Evolutionary conservation across 2,888 invertebrate species (phyloP).

Genomic region (Agriotes lineatus): DNA sequence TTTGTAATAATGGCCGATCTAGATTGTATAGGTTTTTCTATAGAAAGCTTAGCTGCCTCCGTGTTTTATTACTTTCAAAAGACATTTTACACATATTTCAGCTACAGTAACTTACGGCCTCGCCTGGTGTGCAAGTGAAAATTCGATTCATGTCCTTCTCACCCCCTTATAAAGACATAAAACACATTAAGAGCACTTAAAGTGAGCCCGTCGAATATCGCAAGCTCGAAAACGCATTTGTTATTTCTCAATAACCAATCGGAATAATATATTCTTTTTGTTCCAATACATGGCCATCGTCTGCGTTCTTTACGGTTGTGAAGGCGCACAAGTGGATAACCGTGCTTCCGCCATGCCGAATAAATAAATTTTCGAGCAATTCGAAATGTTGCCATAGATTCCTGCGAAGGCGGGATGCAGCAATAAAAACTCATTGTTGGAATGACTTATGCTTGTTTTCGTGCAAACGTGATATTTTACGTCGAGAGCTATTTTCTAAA

Average conservation of each 20-base stretch:
- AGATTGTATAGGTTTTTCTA: too few species aligned
- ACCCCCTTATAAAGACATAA: conserved; percentile 13
- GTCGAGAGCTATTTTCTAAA: conserved; percentile 6
- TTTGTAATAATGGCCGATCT: too few species aligned
- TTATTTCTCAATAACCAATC: conserved; percentile 17
- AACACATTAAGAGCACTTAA: conserved; percentile 20
- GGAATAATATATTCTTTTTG: conserved; percentile 16
- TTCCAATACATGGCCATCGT: conserved; percentile 5
- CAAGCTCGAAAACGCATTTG: background rate
- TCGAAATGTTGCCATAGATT: conserved; percentile 22
- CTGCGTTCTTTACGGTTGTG: background rate
- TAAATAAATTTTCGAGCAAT: conserved; percentile 31
- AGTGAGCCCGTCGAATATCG: conserved; percentile 1
- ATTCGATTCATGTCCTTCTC: too few species aligned
- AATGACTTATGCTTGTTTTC: conserved; percentile 34
- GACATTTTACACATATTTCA: too few species aligned
- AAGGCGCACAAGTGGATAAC: conserved; percentile 12
- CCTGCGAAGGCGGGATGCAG: conserved; percentile 20
- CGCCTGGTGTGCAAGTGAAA: too few species aligned
- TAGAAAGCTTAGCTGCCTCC: too few species aligned
- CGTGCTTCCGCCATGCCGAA: conserved; percentile 5
- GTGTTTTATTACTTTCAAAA: too few species aligned
- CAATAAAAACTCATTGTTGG: conserved; percentile 32
- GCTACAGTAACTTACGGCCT: too few species aligned
- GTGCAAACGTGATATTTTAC: conserved; percentile 16